Conservation (phyloP, 2,888 invertebrate species). For the Cylindroiulus punctatus region DNA sequence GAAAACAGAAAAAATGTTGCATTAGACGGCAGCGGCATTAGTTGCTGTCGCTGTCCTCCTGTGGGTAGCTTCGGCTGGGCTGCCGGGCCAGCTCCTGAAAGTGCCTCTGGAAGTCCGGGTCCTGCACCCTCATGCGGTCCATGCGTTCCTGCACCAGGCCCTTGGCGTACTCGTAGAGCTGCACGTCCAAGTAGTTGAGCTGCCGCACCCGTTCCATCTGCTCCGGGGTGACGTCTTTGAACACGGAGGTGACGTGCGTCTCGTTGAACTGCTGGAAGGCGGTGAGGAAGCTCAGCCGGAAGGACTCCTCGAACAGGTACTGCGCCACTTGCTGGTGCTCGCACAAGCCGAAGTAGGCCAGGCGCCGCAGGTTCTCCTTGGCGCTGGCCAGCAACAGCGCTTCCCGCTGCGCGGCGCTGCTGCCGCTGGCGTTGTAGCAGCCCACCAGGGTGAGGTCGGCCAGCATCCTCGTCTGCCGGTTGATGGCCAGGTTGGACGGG, state of each 20-base stretch:
- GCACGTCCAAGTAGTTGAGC: slow-evolving; percentile 88
- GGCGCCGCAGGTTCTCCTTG: slow-evolving; percentile 90
- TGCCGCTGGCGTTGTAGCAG: slow-evolving; percentile 86
- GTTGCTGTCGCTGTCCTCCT: slow-evolving; percentile 54
- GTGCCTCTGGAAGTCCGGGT: slow-evolving; percentile 82
- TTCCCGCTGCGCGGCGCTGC: slow-evolving; percentile 78
- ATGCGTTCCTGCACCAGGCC: slow-evolving; percentile 82
- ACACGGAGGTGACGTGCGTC: slow-evolving; percentile 84
- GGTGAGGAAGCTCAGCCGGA: slow-evolving; percentile 87
- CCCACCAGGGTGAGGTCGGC: slow-evolving; percentile 94
- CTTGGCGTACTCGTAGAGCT: slow-evolving; percentile 93
- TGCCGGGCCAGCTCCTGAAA: slow-evolving; percentile 64
- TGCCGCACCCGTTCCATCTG: slow-evolving; percentile 80
- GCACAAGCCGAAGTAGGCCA: slow-evolving; percentile 97
- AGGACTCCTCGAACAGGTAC: slow-evolving; percentile 94
- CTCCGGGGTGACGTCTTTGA: slow-evolving; percentile 78
- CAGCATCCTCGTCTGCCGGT: slow-evolving; percentile 97
- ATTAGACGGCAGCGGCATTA: neutral
- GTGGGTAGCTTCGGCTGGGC: slow-evolving; percentile 9
- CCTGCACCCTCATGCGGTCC: slow-evolving; percentile 80
- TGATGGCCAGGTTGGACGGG: slow-evolving; percentile 91
- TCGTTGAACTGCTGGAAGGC: slow-evolving; percentile 93
- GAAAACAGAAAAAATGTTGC: neutral
- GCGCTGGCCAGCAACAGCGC: slow-evolving; percentile 92
- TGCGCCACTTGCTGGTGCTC: slow-evolving; percentile 93